A percentile compares a stretch with the other conserved stretches of the same genome.
phyloP scores from a whole-genome alignment of 2,888 invertebrate genomes.

The Agriopis aurantiaria region DNA sequence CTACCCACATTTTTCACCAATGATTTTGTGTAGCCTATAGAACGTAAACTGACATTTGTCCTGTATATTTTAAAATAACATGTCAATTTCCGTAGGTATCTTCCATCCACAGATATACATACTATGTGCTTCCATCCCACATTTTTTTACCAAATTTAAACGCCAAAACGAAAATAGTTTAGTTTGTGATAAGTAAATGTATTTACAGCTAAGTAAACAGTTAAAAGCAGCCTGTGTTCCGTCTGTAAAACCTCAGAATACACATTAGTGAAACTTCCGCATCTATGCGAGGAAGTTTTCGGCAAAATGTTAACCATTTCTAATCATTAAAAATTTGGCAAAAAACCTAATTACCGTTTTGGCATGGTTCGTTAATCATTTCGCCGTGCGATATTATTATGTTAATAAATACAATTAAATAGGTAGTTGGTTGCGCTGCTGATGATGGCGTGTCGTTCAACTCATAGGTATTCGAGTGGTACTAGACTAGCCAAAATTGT shows the following conservation, averaged over 20 bases:
- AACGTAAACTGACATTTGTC: too few relatives aligned
- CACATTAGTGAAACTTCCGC: too few relatives aligned
- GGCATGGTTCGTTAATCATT: constrained; percentile 68
- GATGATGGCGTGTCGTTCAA: constrained; percentile 70
- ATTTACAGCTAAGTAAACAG: too few relatives aligned
- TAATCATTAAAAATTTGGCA: constrained; percentile 51
- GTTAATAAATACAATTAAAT: constrained; percentile 81
- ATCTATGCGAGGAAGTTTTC: constrained; percentile 36
- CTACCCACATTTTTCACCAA: not conserved
- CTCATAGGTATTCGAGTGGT: constrained; percentile 54
- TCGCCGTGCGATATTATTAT: constrained; percentile 72
- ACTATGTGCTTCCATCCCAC: not conserved
- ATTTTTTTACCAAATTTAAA: not conserved
- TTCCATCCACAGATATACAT: too few relatives aligned
- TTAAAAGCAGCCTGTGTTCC: too few relatives aligned
- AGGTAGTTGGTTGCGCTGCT: constrained; percentile 58
- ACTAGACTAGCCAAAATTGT: constrained; percentile 41
- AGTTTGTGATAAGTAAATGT: not conserved
- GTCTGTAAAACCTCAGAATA: too few relatives aligned
- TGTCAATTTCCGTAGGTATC: too few relatives aligned
- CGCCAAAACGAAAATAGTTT: not conserved
- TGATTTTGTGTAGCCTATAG: too few relatives aligned
- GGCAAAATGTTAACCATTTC: constrained; percentile 42
- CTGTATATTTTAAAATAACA: too few relatives aligned
- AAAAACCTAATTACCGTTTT: constrained; percentile 64